Base-by-base conservation (phyloP, 2,888 invertebrate species). In the Cantharis rustica region DNA sequence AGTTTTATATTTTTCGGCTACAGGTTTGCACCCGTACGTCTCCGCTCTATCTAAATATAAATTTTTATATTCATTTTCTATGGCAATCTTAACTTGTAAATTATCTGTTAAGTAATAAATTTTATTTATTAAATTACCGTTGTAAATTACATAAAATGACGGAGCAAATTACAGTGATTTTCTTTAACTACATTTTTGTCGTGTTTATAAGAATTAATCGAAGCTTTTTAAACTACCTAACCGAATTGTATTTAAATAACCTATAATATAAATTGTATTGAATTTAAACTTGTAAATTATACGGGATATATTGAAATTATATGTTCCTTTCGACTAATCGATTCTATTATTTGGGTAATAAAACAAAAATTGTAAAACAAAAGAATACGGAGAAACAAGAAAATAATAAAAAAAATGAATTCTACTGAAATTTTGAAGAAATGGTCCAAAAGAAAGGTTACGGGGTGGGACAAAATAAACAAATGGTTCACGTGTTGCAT, bases 81-180 rank as follows among this genome's bases (percentile, higher is more conserved):
- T 47, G 47, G 47, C n/a, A n/a, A 47, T 47, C 47, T 47, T 47
- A n/a, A 47, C 47, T 47, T 47, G n/a, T n/a, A 47, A 47, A 47
- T 47, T 47, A 47, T 47, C 47, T 47, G 64, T 23, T 66, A 66
- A 66, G 64, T 20, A 23, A 66, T 66, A 66, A 66, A 66, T 66
- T 66, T 20, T 66, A 66, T 66, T 66, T 66, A 66, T 66, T 20
- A 66, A 66, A 66, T 66, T 66, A 66, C 20, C 17, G 64, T 20
- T 66, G 17, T 66, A 66, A 66, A 66, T 20, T n/a, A 23, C 64
- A 17, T n/a, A 66, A 66, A 66, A 20, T 20, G 23, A 16, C n/a
- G n/a, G 64, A 64, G 17, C 20, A 66, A 66, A 66, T 66, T 66
- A 66, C 64, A 66, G 64, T 66, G 23, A 66, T 66, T 66, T 66